Evolutionary conservation across 2,888 invertebrate species (phyloP).

Genomic region (Encarsia formosa): DNA sequence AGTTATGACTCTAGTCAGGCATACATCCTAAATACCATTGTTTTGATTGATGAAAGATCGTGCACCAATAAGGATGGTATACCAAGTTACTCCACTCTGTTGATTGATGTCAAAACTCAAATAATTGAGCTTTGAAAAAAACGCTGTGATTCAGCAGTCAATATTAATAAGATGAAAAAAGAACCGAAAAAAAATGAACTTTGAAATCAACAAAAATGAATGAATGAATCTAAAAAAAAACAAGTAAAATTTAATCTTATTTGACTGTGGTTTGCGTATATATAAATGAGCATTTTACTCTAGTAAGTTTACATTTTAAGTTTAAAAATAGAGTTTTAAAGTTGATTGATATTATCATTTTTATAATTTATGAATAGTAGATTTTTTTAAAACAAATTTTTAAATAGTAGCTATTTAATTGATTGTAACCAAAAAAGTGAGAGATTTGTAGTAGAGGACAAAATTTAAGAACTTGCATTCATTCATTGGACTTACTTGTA

Average conservation of each 20-base stretch:
- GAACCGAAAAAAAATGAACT: constrained; percentile 6
- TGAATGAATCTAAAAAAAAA: no score
- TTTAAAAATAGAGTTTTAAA: no score
- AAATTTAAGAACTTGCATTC: no score
- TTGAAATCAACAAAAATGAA: no score
- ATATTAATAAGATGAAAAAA: background rate
- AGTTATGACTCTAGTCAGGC: constrained; percentile 22
- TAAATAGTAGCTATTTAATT: background rate
- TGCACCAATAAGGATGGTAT: constrained; percentile 2
- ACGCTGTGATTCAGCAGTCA: constrained; percentile 1
- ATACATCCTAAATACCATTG: background rate
- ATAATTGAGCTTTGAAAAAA: background rate
- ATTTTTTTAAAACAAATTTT: background rate
- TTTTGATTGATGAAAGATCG: constrained; percentile 3
- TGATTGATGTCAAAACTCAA: constrained; percentile 4
- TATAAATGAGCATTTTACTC: no score
- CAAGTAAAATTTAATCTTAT: no score
- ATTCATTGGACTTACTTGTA: no score
- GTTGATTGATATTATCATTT: no score
- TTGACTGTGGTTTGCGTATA: no score
- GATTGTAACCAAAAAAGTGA: background rate
- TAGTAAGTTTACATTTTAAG: no score
- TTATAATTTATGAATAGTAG: no score
- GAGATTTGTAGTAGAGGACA: background rate
- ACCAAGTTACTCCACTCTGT: constrained; percentile 6